A percentile compares a stretch with the other conserved stretches of the same genome.
Evolutionary conservation across 2,888 invertebrate species (phyloP).

Genomic region (Sphaeridia pumilis): DNA sequence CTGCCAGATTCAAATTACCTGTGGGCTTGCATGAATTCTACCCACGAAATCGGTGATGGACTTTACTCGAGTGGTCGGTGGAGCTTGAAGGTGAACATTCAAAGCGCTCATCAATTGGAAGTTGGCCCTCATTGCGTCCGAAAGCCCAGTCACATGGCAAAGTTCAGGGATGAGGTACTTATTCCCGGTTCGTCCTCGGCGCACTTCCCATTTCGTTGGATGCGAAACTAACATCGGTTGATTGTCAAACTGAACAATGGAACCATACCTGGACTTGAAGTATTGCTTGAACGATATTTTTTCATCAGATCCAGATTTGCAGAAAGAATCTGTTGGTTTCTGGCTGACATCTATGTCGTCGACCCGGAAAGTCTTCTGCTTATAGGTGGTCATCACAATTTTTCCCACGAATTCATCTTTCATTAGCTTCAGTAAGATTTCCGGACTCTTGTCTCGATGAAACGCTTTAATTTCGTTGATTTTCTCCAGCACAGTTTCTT

Average conservation of each 20-base stretch:
- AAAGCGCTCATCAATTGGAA: slow-evolving; percentile 63
- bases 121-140: slow-evolving; percentile 69
- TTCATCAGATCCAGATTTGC: not conserved
- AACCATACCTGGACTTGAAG: not conserved
- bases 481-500: not conserved
- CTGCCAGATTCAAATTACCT: slow-evolving; percentile 73
- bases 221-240: slow-evolving; percentile 5
- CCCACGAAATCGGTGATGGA: slow-evolving; percentile 43
- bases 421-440: not conserved
- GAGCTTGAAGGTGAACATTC: slow-evolving; percentile 53
- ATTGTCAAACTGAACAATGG: not conserved
- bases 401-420: slow-evolving; percentile 5
- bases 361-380: slow-evolving; percentile 3
- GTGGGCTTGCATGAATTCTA: slow-evolving; percentile 44
- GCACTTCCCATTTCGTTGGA: slow-evolving; percentile 6
- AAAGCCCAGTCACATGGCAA: slow-evolving; percentile 74
- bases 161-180: slow-evolving; percentile 66
- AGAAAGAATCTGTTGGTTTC: not conserved
- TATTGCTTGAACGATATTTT: not conserved
- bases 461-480: not conserved
- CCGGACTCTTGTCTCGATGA: not conserved
- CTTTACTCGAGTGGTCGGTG: slow-evolving; percentile 60
- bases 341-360: slow-evolving; percentile 1
- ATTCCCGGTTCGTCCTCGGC: not conserved
- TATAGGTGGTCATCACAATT: slow-evolving; percentile 7